These are phyloP conservation scores for Pangasius djambal DNA, from an alignment of 2,797 vertebrate genomes.

Conservation along the genomic window DNA sequence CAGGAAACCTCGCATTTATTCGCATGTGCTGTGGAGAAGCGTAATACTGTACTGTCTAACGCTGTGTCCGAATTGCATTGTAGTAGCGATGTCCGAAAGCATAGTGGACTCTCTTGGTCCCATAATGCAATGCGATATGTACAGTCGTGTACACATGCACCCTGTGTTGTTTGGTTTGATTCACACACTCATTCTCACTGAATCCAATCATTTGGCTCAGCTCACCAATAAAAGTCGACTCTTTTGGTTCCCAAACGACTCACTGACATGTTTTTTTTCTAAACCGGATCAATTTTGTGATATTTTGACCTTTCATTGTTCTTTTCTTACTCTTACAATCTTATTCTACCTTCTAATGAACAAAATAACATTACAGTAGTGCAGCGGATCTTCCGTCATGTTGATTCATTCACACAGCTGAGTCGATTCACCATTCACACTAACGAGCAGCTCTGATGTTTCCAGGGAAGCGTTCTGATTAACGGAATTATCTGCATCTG, in stretches of 20 bases:
- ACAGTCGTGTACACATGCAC: neutral
- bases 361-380: neutral
- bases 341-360: neutral
- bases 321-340: neutral
- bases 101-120: neutral
- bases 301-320: neutral
- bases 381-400: neutral
- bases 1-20: constrained; percentile 7
- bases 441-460: neutral
- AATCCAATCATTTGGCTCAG: neutral
- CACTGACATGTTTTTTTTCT: neutral
- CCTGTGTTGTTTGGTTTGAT: neutral
- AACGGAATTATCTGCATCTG: neutral
- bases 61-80: neutral
- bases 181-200: neutral
- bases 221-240: neutral
- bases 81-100: neutral
- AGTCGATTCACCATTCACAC: neutral
- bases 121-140: neutral
- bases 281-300: neutral
- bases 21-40: constrained; percentile 3
- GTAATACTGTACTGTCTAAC: no score
- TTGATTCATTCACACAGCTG: neutral
- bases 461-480: neutral
- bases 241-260: neutral